phyloP scores from a whole-genome alignment of 1,140 invertebrate genomes.

The Drosophila hydei region DNA sequence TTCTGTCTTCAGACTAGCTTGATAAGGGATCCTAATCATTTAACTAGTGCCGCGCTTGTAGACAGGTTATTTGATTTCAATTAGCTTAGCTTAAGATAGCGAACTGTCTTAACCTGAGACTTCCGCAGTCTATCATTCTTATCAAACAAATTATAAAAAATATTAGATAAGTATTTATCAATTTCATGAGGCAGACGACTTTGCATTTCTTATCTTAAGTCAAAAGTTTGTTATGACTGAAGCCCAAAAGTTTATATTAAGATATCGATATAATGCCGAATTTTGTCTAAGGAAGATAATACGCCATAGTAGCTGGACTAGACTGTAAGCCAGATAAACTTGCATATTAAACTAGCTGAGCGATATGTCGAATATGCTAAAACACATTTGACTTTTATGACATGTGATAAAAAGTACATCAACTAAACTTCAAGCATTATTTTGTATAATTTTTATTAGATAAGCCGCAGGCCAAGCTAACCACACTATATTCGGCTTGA shows the following conservation, averaged over 20 bases:
- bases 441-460: slow-evolving; percentile 17
- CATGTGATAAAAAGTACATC: slow-evolving; percentile 1
- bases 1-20: not conserved
- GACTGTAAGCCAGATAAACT: no score
- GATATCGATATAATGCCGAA: no score
- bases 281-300: no score
- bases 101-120: not conserved
- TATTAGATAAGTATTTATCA: no score
- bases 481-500: slow-evolving; percentile 13
- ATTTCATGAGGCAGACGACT: no score
- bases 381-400: not conserved
- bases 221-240: no score
- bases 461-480: slow-evolving; percentile 9
- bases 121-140: not conserved
- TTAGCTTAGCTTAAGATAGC: not conserved
- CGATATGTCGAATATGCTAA: not conserved
- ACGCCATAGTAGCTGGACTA: no score
- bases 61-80: not conserved
- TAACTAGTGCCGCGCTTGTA: not conserved
- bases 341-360: no score
- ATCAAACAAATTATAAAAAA: no score
- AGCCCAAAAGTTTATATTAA: no score
- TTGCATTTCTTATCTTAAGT: no score
- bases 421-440: not conserved
- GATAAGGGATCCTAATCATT: not conserved